Evolutionary conservation across 2,113 vertebrate genomes (phyloP).

Genomic region (Ammodytes dubius): DNA sequence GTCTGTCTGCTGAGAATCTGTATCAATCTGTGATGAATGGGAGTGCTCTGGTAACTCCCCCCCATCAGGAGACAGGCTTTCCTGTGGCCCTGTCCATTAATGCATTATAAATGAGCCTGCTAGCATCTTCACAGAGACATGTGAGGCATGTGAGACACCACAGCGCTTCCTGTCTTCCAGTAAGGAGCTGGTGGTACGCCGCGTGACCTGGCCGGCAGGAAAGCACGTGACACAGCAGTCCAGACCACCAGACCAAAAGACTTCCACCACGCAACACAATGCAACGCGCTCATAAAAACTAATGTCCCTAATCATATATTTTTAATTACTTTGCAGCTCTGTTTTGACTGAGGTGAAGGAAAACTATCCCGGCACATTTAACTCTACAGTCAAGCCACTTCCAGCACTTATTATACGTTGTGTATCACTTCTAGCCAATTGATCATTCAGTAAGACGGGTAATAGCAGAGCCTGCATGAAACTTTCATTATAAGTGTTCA

Average conservation of each 20-base stretch:
- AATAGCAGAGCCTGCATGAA: background rate
- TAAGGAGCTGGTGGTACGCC: slow-evolving; percentile 61
- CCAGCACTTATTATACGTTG: background rate
- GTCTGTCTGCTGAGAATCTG: slow-evolving; percentile 54
- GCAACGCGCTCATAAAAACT: background rate
- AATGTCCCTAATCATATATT: background rate
- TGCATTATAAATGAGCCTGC: slow-evolving; percentile 78
- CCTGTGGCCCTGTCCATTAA: slow-evolving; percentile 73
- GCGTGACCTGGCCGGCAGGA: slow-evolving; percentile 75
- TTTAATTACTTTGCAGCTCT: background rate
- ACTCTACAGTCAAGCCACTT: background rate
- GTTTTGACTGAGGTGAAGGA: slow-evolving; percentile 1
- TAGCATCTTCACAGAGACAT: slow-evolving; percentile 69
- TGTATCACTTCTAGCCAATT: background rate
- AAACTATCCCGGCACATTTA: background rate
- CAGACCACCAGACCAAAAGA: slow-evolving; percentile 60
- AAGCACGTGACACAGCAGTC: slow-evolving; percentile 73
- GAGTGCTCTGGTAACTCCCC: slow-evolving; percentile 49
- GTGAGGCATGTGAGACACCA: slow-evolving; percentile 73
- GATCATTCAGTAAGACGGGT: background rate
- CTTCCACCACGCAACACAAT: background rate
- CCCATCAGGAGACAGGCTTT: slow-evolving; percentile 63
- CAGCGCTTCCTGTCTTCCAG: slow-evolving; percentile 81
- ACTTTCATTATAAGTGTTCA: background rate
- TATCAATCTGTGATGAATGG: slow-evolving; percentile 65